A percentile compares a stretch with the other conserved stretches of the same genome.
phyloP scores from a whole-genome alignment of 2,797 vertebrate genomes.

The Chloroceryle inda region DNA sequence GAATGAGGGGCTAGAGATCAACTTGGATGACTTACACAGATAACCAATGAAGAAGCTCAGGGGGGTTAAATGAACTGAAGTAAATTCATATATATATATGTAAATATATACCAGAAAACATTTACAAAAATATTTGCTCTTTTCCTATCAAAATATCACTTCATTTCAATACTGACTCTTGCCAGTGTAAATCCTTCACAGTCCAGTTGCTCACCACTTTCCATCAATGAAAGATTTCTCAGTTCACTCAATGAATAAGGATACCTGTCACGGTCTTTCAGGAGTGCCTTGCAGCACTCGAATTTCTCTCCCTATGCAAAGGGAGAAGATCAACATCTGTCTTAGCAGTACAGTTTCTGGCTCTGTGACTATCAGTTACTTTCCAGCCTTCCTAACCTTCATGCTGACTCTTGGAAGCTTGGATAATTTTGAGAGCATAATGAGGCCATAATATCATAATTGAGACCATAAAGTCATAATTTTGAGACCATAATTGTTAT shows the following conservation, averaged over 20 bases:
- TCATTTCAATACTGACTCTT: neutral
- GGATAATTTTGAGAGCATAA: constrained; percentile 25
- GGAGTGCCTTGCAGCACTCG: neutral
- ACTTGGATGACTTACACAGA: neutral
- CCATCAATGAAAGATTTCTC: neutral
- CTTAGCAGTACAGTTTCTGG: neutral
- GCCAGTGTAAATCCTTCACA: neutral
- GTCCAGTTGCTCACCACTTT: neutral
- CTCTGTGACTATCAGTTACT: neutral
- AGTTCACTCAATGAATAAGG: neutral
- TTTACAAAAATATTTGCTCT: neutral
- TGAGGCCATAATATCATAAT: constrained; percentile 13
- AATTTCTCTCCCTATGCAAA: neutral
- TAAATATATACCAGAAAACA: neutral
- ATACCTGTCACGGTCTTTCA: neutral
- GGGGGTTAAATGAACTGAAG: neutral
- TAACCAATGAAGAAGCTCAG: neutral
- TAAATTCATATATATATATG: neutral
- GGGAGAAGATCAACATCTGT: neutral
- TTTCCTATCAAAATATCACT: neutral
- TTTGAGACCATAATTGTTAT: constrained; percentile 12
- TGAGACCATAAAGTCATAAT: constrained; percentile 21
- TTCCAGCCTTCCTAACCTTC: neutral
- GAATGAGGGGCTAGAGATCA: neutral
- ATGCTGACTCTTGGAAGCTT: neutral